phyloP scores from a whole-genome alignment of 2,888 invertebrate genomes.

The Drosophila kanekoi region DNA sequence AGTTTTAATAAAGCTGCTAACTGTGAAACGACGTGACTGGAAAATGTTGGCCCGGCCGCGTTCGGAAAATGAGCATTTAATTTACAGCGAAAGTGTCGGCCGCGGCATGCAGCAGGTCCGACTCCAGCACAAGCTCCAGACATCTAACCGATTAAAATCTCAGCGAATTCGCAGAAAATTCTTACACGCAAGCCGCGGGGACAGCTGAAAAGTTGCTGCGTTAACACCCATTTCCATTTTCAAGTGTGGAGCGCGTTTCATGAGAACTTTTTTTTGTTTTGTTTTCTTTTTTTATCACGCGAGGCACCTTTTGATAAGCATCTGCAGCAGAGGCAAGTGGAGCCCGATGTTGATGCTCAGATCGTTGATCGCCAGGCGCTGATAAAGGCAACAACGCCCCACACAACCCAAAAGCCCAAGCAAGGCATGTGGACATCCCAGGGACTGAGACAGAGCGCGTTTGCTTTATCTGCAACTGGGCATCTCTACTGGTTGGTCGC shows the following conservation, averaged over 20 bases:
- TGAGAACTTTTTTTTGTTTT: constrained; percentile 52
- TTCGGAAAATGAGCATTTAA: constrained; percentile 69
- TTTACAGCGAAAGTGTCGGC: constrained; percentile 72
- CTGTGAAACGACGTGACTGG: constrained; percentile 77
- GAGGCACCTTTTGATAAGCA: constrained; percentile 71
- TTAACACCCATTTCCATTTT: constrained; percentile 64
- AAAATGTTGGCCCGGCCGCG: constrained; percentile 37
- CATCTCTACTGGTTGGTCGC: constrained; percentile 35
- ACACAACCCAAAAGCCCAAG: constrained; percentile 19
- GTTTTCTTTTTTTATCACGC: constrained; percentile 69
- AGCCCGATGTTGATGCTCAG: constrained; percentile 47
- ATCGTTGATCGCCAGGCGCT: constrained; percentile 46
- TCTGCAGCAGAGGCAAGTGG: constrained; percentile 30
- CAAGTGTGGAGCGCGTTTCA: constrained; percentile 49
- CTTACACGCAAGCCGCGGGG: constrained; percentile 73
- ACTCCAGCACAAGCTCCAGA: constrained; percentile 2
- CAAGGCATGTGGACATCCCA: constrained; percentile 15
- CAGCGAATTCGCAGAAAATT: constrained; percentile 76
- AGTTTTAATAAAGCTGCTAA: constrained; percentile 80
- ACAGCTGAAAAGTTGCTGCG: constrained; percentile 74
- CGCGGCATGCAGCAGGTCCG: constrained; percentile 24
- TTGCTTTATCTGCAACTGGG: constrained; percentile 53
- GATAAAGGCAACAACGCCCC: constrained; percentile 55
- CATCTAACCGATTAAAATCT: constrained; percentile 72
- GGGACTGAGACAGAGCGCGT: constrained; percentile 33